Percentiles rank a stretch among this genome's conserved stretches.
phyloP scores from a whole-genome alignment of 2,888 invertebrate genomes.

The Gandaritis pyraliata region DNA sequence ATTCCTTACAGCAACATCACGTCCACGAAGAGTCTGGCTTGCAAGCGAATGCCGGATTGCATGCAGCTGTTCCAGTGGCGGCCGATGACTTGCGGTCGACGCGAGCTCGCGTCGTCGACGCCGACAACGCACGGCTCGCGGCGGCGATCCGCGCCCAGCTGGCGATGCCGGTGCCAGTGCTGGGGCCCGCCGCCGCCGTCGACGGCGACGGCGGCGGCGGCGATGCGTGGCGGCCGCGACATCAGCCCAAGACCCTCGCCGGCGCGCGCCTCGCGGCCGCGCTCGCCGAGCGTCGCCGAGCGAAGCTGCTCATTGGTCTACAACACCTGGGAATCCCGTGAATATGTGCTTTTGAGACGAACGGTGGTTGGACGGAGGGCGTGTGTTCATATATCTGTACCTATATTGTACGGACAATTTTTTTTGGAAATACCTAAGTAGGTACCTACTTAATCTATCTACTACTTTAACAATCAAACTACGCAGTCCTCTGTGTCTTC shows the following conservation, averaged over 20 bases:
- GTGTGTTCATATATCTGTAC: too few relatives aligned
- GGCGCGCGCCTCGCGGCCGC: conserved; percentile 1
- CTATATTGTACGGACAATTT: too few relatives aligned
- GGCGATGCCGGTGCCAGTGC: not conserved
- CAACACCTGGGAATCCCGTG: not conserved
- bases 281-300: not conserved
- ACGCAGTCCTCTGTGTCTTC: too few relatives aligned
- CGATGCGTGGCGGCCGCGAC: not conserved
- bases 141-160: not conserved
- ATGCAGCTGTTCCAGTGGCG: not conserved
- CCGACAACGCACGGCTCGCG: not conserved
- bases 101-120: not conserved
- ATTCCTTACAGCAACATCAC: not conserved
- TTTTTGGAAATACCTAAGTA: too few relatives aligned
- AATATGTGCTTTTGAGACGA: too few relatives aligned
- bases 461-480: too few relatives aligned
- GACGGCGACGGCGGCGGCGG: not conserved
- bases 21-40: not conserved
- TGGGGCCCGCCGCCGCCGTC: not conserved
- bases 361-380: too few relatives aligned
- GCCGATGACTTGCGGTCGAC: not conserved
- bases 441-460: too few relatives aligned
- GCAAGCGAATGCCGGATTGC: not conserved
- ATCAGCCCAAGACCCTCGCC: not conserved
- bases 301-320: not conserved